Conservation (phyloP, 1,140 invertebrate genomes). For the Aphis gossypii region DNA sequence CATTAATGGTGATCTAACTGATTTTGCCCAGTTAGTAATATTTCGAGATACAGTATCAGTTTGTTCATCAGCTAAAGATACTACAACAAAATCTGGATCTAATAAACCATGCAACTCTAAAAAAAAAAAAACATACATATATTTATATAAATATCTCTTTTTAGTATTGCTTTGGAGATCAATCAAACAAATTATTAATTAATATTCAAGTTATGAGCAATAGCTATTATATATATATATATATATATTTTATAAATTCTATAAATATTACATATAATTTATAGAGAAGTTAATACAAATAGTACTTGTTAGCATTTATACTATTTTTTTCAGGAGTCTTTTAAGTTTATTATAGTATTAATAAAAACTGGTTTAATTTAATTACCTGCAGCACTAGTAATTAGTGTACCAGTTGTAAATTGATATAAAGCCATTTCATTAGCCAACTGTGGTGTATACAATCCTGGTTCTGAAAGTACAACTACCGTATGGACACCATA, state of each 20-base stretch:
- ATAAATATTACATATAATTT: too few relatives aligned
- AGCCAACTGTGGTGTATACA: slow-evolving; percentile 61
- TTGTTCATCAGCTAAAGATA: slow-evolving; percentile 69
- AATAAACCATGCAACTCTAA: slow-evolving; percentile 67
- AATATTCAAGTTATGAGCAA: slow-evolving; percentile 16
- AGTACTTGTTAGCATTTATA: background rate
- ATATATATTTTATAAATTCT: background rate
- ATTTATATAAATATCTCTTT: background rate
- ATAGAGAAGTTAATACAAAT: background rate
- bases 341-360: background rate
- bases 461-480: slow-evolving; percentile 69
- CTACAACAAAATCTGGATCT: slow-evolving; percentile 74
- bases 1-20: slow-evolving; percentile 79
- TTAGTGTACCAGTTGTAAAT: slow-evolving; percentile 70
- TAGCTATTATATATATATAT: background rate
- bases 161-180: background rate
- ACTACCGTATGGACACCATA: slow-evolving; percentile 80
- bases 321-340: background rate
- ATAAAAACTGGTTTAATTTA: background rate
- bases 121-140: slow-evolving; percentile 31
- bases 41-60: slow-evolving; percentile 61
- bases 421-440: slow-evolving; percentile 73
- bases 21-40: slow-evolving; percentile 72
- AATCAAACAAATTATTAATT: background rate
- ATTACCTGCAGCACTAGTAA: slow-evolving; percentile 66